A percentile compares a stretch with the other conserved stretches of the same genome.
Evolutionary conservation across 2,888 invertebrate genomes (phyloP).

Genomic region (Clanis bilineata): DNA sequence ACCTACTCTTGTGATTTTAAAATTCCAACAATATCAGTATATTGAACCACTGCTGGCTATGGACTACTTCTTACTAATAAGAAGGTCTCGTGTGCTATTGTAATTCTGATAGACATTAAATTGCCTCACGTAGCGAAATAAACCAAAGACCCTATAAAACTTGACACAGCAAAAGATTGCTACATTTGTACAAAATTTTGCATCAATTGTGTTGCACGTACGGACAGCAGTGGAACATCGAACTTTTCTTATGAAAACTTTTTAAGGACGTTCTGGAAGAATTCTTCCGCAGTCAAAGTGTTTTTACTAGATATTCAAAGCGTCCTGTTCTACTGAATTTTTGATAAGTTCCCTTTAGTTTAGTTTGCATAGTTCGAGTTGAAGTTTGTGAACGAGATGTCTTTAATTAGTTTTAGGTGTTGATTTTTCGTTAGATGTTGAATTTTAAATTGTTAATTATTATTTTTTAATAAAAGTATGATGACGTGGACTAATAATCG

Average conservation of each 20-base stretch:
- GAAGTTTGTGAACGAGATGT: neutral
- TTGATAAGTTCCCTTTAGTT: conserved; percentile 25
- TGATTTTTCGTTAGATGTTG: neutral
- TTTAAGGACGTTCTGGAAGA: conserved; percentile 55
- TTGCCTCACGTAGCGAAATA: conserved; percentile 3
- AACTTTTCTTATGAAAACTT: conserved; percentile 67
- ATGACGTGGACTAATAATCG: neutral
- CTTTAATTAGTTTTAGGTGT: conserved; percentile 8
- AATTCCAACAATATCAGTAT: too few relatives aligned
- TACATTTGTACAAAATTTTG: conserved; percentile 10
- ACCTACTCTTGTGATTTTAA: too few relatives aligned
- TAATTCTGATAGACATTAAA: neutral
- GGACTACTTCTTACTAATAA: too few relatives aligned
- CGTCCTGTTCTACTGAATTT: conserved; percentile 24
- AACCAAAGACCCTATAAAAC: neutral
- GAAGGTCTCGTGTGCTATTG: too few relatives aligned
- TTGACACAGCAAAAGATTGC: conserved; percentile 4
- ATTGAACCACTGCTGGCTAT: too few relatives aligned
- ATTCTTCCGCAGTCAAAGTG: conserved; percentile 33
- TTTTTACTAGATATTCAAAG: conserved; percentile 37
- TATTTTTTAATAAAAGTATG: neutral
- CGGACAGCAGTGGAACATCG: conserved; percentile 11
- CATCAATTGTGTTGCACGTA: conserved; percentile 7
- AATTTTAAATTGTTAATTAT: neutral
- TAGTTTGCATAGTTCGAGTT: conserved; percentile 2